A percentile compares a stretch with the other conserved stretches of the same genome.
These are phyloP conservation scores for Drosophila melanosoma DNA, from an alignment of 2,888 invertebrate genomes.

Conservation along the genomic window DNA sequence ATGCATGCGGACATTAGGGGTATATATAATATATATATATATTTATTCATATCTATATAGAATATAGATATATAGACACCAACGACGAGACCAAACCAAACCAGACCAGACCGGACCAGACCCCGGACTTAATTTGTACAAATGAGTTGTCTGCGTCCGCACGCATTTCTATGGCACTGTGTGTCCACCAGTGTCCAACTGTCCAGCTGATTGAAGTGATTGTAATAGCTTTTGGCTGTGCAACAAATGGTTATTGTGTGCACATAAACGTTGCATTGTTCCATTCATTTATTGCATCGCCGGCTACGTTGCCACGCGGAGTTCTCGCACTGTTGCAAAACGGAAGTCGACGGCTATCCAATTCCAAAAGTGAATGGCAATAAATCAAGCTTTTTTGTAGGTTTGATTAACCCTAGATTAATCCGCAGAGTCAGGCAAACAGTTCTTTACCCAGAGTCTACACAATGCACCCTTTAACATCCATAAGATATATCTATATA, in stretches of 20 bases:
- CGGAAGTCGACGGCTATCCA: constrained; percentile 60
- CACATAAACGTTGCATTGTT: constrained; percentile 59
- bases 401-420: not conserved
- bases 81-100: constrained; percentile 6
- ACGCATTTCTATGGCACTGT: constrained; percentile 46
- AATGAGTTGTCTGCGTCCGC: constrained; percentile 46
- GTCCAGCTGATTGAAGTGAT: constrained; percentile 1
- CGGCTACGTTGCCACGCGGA: constrained; percentile 51
- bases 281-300: constrained; percentile 8
- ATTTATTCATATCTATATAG: constrained; percentile 13
- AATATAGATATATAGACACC: constrained; percentile 6
- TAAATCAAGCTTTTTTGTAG: constrained; percentile 22
- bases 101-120: constrained; percentile 12
- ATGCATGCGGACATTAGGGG: constrained; percentile 24
- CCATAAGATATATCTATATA: not conserved
- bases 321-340: constrained; percentile 35
- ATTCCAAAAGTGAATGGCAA: constrained; percentile 30
- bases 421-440: not conserved
- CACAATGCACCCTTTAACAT: not conserved
- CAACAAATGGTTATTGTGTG: constrained; percentile 66
- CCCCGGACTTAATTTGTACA: constrained; percentile 47
- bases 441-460: not conserved
- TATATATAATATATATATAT: constrained; percentile 8
- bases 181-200: not conserved
- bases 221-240: constrained; percentile 28